phyloP scores from a whole-genome alignment of 1,140 invertebrate genomes.

The Anadara kagoshimensis region DNA sequence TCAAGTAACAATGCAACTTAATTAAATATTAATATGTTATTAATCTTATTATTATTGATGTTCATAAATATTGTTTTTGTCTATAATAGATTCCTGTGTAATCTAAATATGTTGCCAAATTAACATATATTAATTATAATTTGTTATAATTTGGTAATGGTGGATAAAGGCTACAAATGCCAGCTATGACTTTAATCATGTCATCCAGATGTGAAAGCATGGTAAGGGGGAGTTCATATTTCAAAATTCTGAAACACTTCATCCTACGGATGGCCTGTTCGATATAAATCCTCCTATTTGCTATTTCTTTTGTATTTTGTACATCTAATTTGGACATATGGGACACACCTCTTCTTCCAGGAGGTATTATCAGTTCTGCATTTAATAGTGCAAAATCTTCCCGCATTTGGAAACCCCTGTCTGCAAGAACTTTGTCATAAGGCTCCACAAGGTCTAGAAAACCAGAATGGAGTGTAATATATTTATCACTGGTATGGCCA shows the following conservation, averaged over 20 bases:
- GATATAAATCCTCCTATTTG: slow-evolving; percentile 15
- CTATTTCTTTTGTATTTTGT: slow-evolving; percentile 2
- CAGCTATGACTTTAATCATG: slow-evolving; percentile 15
- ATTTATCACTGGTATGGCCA: slow-evolving; percentile 67
- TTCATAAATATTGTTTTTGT: too few species aligned
- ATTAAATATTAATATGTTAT: too few species aligned
- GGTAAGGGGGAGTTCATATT: slow-evolving; percentile 27
- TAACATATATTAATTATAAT: too few species aligned
- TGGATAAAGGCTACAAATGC: slow-evolving; percentile 23
- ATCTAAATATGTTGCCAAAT: too few species aligned
- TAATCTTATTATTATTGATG: too few species aligned
- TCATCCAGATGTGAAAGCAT: slow-evolving; percentile 23
- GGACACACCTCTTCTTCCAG: slow-evolving; percentile 7
- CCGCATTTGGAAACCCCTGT: slow-evolving; percentile 69
- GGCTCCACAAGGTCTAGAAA: slow-evolving; percentile 70
- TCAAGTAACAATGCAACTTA: too few species aligned
- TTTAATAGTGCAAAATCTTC: slow-evolving; percentile 5
- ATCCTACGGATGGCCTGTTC: slow-evolving; percentile 15
- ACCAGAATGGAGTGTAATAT: slow-evolving; percentile 66
- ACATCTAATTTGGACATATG: background rate
- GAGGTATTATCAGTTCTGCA: slow-evolving; percentile 11
- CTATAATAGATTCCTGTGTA: too few species aligned
- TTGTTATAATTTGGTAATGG: slow-evolving; percentile 10
- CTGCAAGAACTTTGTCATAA: slow-evolving; percentile 70
- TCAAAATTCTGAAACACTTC: slow-evolving; percentile 26